Evolutionary conservation across 2,797 vertebrate species (phyloP).

Genomic region (Lophotriccus pileatus): DNA sequence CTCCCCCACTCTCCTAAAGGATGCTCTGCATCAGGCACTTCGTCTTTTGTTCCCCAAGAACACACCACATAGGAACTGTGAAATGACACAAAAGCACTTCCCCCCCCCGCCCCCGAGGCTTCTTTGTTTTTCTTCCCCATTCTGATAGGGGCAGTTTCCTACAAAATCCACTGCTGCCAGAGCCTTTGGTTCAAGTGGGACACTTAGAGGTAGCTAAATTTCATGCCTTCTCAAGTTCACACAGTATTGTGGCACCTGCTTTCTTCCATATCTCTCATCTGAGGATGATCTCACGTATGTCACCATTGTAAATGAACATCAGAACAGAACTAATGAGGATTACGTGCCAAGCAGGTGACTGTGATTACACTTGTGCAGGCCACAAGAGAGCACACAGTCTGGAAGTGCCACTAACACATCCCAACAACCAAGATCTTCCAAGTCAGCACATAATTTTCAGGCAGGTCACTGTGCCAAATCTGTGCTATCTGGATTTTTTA

Average conservation of each 20-base stretch:
- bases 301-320: neutral
- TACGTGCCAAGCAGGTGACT: neutral
- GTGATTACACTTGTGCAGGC: neutral
- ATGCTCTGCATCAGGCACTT: neutral
- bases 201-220: neutral
- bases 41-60: neutral
- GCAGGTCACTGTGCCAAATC: neutral
- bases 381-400: neutral
- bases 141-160: neutral
- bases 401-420: neutral
- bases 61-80: neutral
- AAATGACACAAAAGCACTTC: neutral
- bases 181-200: neutral
- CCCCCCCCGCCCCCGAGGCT: neutral
- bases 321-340: neutral
- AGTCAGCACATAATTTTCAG: neutral
- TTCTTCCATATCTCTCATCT: neutral
- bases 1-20: neutral
- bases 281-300: neutral
- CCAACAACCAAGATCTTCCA: neutral
- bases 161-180: neutral
- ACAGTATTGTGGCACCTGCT: neutral
- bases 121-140: neutral
- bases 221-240: neutral
- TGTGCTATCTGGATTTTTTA: neutral